These are phyloP conservation scores for Apamea anceps DNA, from an alignment of 2,888 invertebrate species.

Conservation along the genomic window DNA sequence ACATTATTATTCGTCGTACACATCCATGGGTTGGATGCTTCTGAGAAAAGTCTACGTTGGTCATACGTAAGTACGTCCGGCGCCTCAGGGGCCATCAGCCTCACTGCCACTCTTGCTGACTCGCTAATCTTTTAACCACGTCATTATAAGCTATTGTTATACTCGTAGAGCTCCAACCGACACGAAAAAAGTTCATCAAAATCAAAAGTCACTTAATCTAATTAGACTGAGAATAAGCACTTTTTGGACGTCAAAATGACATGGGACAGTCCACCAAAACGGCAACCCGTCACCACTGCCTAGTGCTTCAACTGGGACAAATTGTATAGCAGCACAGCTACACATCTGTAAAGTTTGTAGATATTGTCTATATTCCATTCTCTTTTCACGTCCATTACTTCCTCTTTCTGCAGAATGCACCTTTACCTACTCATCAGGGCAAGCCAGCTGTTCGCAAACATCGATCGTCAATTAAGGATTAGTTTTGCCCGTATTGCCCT, in stretches of 20 bases:
- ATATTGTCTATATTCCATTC: too few species aligned
- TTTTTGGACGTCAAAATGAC: not conserved
- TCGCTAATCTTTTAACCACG: constrained; percentile 22
- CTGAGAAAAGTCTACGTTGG: constrained; percentile 32
- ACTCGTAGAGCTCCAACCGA: not conserved
- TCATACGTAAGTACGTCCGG: constrained; percentile 46
- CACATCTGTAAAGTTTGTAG: not conserved
- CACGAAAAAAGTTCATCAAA: not conserved
- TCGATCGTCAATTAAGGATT: constrained; percentile 16
- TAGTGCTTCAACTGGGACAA: not conserved
- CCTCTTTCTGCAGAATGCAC: not conserved
- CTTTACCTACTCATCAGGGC: not conserved
- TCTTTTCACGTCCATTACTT: not conserved
- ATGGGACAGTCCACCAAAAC: not conserved
- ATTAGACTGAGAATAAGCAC: not conserved
- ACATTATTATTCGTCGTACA: constrained; percentile 39
- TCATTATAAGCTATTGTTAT: not conserved
- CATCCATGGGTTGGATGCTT: constrained; percentile 33
- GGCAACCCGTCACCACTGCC: not conserved
- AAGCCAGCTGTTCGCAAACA: not conserved
- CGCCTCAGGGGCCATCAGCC: constrained; percentile 25
- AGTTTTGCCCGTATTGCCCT: not conserved
- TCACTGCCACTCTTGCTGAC: constrained; percentile 2
- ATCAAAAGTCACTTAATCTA: not conserved
- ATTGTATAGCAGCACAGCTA: not conserved